phyloP scores from a whole-genome alignment of 2,113 vertebrate genomes.

The Bambusicola thoracicus region DNA sequence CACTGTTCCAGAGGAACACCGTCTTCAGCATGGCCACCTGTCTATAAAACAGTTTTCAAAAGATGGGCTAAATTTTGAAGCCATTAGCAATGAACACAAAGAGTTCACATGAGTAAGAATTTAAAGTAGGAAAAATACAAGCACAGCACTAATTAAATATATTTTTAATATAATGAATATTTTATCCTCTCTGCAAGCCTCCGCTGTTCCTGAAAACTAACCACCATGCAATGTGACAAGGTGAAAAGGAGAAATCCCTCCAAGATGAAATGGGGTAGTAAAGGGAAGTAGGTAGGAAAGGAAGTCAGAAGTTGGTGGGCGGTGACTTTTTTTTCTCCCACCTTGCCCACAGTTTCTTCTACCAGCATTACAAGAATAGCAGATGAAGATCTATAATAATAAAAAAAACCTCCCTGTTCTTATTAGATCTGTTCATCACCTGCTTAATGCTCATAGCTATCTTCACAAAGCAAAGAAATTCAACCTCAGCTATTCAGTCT shows the following conservation, averaged over 20 bases:
- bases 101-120: rapidly evolving
- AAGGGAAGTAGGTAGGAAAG: not conserved
- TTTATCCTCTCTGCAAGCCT: not conserved
- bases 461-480: not conserved
- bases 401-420: not conserved
- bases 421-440: not conserved
- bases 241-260: not conserved
- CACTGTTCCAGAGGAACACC: not conserved
- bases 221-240: not conserved
- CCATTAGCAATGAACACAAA: not conserved
- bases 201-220: not conserved
- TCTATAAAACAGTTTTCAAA: not conserved
- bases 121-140: not conserved
- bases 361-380: not conserved
- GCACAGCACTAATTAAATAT: not conserved
- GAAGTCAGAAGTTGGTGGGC: not conserved
- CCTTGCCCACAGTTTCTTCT: not conserved
- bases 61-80: not conserved
- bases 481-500: not conserved
- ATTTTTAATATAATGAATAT: not conserved
- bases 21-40: not conserved
- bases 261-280: not conserved
- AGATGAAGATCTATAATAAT: not conserved
- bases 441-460: not conserved
- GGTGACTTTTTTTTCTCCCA: not conserved